Evolutionary conservation across 37 sponge, comb jelly and placozoan genomes (phyloP), one percentile per base, ranked within the genome.

Genomic region (Cliona cf. orientalis): DNA sequence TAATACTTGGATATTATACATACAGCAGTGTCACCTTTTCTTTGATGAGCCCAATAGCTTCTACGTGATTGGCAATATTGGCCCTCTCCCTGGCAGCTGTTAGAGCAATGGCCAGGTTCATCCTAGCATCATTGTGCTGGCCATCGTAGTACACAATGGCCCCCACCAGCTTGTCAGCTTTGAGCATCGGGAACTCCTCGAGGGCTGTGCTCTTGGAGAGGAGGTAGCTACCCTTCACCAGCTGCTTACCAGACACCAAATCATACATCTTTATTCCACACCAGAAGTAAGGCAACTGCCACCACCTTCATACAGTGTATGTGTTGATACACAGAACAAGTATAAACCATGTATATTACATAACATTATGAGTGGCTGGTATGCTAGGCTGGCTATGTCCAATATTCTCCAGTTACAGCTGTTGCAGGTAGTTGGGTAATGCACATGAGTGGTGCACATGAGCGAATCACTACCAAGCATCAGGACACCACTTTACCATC

Each of bases 271-370:
- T 97, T 25, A 97, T 95, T 3, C 99, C 99, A 2, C 79, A 81
- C 86, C 91, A 99, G 86, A 80, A 99, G 75, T 99, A 99, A 22
- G 97, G 97, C 2, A 99, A 46, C 91, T 94, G 93, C 99, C 99
- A 99, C 95, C 95, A 97, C 55, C 93, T 95, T n/a, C n/a, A n/a
- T n/a, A n/a, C n/a, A n/a, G n/a, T n/a, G n/a, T n/a, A n/a, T n/a
- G n/a, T n/a, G n/a, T n/a, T n/a, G n/a, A n/a, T n/a, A n/a, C n/a
- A n/a, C n/a, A n/a, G n/a, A n/a, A n/a, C n/a, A n/a, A n/a, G n/a
- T n/a, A n/a, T n/a, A n/a, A n/a, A n/a, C n/a, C n/a, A n/a, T n/a
- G n/a, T n/a, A n/a, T n/a, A n/a, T n/a, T n/a, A n/a, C n/a, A n/a
- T n/a, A n/a, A n/a, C n/a, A n/a, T n/a, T n/a, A n/a, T n/a, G n/a